Percentiles rank a stretch among this genome's conserved stretches.
These are phyloP conservation scores for Zaprionus inermis DNA, from an alignment of 1,140 invertebrate species.

Conservation along the genomic window DNA sequence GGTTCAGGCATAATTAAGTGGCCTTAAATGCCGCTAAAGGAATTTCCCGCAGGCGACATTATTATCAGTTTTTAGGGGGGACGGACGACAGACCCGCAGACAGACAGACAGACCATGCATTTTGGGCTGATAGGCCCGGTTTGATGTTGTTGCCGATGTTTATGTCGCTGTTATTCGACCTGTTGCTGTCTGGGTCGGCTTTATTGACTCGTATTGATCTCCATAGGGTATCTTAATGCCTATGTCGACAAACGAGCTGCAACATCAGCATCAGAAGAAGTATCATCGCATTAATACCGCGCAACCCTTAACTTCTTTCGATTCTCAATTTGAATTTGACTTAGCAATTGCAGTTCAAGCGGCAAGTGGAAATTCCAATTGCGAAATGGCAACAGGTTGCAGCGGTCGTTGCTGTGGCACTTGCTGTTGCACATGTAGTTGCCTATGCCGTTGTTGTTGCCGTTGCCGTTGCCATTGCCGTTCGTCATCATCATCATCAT, in stretches of 20 bases:
- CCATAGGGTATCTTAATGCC: constrained; percentile 37
- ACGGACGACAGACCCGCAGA: constrained; percentile 6
- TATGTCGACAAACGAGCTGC: constrained; percentile 46
- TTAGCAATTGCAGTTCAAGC: constrained; percentile 1
- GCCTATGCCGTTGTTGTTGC: constrained; percentile 43
- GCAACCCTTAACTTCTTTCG: background rate
- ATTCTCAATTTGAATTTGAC: constrained; percentile 9
- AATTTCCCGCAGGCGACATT: constrained; percentile 81
- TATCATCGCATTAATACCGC: constrained; percentile 40
- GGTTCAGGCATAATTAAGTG: constrained; percentile 75
- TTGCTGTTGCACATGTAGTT: constrained; percentile 45
- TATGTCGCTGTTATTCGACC: constrained; percentile 18
- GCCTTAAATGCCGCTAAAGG: constrained; percentile 81
- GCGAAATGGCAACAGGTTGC: constrained; percentile 1
- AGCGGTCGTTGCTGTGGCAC: background rate
- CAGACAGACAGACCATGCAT: constrained; percentile 20
- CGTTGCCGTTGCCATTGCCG: constrained; percentile 40
- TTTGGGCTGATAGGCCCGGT: constrained; percentile 26
- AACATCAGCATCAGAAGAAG: background rate
- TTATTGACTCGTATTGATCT: constrained; percentile 49
- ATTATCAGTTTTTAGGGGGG: constrained; percentile 70
- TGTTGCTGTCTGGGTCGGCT: constrained; percentile 24
- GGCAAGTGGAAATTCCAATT: constrained; percentile 7
- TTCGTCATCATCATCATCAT: constrained; percentile 53
- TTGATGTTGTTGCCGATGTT: constrained; percentile 5